phyloP scores from a whole-genome alignment of 1,140 invertebrate genomes.

The Ceratosolen fusciceps region DNA sequence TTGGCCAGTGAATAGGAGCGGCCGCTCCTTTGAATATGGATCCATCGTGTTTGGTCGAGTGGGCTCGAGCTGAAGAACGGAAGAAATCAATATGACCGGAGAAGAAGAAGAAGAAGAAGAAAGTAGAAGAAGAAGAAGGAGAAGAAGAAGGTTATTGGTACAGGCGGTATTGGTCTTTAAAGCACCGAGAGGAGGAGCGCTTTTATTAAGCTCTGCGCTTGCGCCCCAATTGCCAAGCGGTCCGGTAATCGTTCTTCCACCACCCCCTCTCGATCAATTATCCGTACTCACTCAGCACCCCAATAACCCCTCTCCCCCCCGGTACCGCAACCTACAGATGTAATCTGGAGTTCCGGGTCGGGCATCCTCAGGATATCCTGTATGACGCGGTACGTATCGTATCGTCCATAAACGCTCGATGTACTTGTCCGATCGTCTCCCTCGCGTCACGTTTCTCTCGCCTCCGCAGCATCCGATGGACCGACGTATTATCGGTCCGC shows the following conservation, averaged over 20 bases:
- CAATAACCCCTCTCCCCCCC: neutral
- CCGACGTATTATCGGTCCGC: too few relatives aligned
- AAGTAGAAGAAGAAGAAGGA: neutral
- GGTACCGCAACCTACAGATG: slow-evolving; percentile 8
- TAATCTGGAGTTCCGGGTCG: slow-evolving; percentile 28
- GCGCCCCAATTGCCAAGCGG: neutral
- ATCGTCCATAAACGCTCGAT: neutral
- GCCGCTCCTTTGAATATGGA: neutral
- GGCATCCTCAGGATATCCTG: slow-evolving; percentile 24
- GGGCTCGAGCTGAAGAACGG: neutral
- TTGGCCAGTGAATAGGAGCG: neutral
- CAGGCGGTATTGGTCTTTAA: slow-evolving; percentile 24
- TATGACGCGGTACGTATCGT: neutral
- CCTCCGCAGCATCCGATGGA: too few relatives aligned
- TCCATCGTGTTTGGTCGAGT: neutral
- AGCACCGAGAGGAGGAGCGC: neutral
- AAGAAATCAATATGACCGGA: slow-evolving; percentile 4
- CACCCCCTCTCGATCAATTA: slow-evolving; percentile 57
- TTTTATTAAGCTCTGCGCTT: slow-evolving; percentile 3
- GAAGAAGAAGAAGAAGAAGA: neutral
- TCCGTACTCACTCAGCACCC: slow-evolving; percentile 36
- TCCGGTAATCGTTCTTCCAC: slow-evolving; percentile 58
- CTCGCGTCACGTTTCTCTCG: too few relatives aligned
- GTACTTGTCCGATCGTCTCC: too few relatives aligned
- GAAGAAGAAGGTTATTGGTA: slow-evolving; percentile 11